Evolutionary conservation across 1,140 invertebrate genomes (phyloP).

Genomic region (Sinella curviseta): DNA sequence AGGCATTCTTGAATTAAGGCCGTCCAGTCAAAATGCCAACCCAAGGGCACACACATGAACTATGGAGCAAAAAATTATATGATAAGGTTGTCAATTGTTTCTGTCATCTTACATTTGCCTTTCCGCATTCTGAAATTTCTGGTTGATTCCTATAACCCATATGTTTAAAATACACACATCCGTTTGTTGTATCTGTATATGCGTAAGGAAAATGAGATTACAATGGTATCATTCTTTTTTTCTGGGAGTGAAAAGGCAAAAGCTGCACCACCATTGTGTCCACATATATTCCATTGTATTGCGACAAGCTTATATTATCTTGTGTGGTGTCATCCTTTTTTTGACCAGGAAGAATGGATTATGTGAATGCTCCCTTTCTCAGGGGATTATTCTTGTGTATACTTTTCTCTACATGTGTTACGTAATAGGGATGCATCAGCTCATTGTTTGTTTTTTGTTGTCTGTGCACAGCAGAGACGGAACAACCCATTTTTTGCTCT

Average conservation of each 20-base stretch:
- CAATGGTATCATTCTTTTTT: not conserved
- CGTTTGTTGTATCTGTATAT: no score
- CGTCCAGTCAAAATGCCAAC: no score
- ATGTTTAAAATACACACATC: not conserved
- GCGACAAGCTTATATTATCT: not conserved
- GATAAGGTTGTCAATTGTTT: not conserved
- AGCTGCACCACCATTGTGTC: no score
- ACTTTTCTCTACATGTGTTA: not conserved
- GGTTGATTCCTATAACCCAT: not conserved
- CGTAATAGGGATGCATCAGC: not conserved
- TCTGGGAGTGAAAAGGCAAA: not conserved
- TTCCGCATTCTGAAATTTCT: not conserved
- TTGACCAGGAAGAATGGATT: not conserved
- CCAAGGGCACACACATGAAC: not conserved
- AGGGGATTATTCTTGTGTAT: not conserved
- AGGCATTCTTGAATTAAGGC: no score
- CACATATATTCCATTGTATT: no score
- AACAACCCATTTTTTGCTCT: conserved; percentile 11
- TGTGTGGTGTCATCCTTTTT: conserved; percentile 13
- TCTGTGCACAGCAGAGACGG: not conserved
- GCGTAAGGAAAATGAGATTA: not conserved
- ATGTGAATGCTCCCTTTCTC: not conserved
- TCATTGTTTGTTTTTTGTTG: not conserved
- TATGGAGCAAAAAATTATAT: not conserved
- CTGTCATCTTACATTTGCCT: not conserved